These are phyloP conservation scores for Phasianus colchicus DNA, from an alignment of 2,113 vertebrate genomes.

Conservation along the genomic window DNA sequence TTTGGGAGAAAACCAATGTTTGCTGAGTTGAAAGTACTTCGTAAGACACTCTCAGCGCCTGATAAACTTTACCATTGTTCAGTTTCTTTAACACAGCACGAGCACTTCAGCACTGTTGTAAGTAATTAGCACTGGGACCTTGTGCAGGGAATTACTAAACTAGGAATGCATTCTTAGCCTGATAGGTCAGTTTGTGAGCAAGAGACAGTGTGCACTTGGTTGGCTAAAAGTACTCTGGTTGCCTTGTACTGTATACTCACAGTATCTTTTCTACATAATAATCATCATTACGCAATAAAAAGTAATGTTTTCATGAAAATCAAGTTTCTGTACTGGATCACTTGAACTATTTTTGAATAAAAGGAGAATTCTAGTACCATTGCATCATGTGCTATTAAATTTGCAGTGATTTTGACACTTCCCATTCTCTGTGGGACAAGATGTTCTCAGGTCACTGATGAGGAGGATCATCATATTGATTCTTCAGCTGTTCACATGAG, in stretches of 20 bases:
- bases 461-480: slow-evolving; percentile 2
- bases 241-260: not conserved
- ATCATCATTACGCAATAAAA: not conserved
- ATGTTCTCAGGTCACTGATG: not conserved
- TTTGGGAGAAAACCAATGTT: not conserved
- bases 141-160: not conserved
- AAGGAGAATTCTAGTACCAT: not conserved
- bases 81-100: not conserved
- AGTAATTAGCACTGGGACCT: not conserved
- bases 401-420: not conserved
- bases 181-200: not conserved
- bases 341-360: not conserved
- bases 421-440: not conserved
- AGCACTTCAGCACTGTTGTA: not conserved
- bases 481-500: not conserved
- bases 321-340: not conserved
- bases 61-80: not conserved
- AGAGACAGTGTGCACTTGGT: not conserved
- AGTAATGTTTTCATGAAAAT: not conserved
- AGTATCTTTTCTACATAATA: not conserved
- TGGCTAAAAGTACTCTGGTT: not conserved
- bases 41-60: not conserved
- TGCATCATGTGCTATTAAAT: not conserved
- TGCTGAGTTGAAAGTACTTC: not conserved
- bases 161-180: not conserved